phyloP scores from a whole-genome alignment of 2,113 vertebrate genomes.

The Hippocampus zosterae region DNA sequence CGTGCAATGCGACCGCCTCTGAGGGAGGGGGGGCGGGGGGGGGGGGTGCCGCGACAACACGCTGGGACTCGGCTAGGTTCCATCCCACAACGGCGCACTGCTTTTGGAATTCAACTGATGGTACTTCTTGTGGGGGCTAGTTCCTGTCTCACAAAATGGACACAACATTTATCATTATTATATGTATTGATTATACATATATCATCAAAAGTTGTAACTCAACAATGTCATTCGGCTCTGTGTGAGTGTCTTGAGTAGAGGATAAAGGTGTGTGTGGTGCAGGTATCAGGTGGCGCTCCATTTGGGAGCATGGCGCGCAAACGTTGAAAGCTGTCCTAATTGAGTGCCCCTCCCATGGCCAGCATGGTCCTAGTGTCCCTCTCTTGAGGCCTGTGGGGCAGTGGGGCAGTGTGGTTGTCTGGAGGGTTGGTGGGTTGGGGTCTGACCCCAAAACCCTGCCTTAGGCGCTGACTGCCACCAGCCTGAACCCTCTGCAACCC shows the following conservation, averaged over 20 bases:
- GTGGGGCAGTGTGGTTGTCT: constrained; percentile 55
- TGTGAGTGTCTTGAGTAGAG: constrained; percentile 1
- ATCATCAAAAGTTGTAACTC: not conserved
- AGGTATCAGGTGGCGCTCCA: constrained; percentile 65
- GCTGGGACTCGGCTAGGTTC: no score
- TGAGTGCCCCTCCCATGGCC: constrained; percentile 61
- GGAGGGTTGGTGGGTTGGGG: constrained; percentile 37
- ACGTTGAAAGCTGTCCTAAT: constrained; percentile 60
- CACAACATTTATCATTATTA: not conserved
- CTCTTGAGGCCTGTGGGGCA: constrained; percentile 41
- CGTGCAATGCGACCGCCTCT: no score
- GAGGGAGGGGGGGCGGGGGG: no score
- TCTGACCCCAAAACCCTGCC: constrained; percentile 71
- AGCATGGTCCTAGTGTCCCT: constrained; percentile 56
- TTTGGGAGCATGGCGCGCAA: constrained; percentile 44
- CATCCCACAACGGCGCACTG: no score
- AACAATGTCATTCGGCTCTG: constrained; percentile 1
- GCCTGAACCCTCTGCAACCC: constrained; percentile 62
- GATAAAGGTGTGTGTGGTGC: constrained; percentile 22
- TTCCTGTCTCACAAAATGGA: no score
- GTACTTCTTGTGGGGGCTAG: no score
- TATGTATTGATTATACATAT: no score
- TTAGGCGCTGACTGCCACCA: constrained; percentile 69
- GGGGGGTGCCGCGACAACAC: no score
- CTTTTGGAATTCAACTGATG: no score